Conservation (phyloP, 2,888 invertebrate species). For the Willowsia nigromaculata region DNA sequence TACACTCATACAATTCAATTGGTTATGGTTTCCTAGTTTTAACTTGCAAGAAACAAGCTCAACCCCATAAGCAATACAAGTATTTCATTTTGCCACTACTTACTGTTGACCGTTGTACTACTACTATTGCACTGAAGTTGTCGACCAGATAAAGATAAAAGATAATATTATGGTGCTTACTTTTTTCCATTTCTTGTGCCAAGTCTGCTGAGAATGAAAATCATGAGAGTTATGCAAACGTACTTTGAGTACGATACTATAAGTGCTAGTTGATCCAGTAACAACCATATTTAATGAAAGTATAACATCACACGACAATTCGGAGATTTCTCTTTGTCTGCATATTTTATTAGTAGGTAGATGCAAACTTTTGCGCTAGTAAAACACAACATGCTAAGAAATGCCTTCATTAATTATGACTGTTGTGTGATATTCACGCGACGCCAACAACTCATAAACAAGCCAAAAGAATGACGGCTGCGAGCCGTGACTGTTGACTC, state of each 20-base stretch:
- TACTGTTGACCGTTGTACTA: background rate
- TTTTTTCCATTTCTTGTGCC: background rate
- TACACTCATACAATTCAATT: background rate
- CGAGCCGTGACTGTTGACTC: background rate
- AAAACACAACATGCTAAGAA: background rate
- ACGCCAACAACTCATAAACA: conserved; percentile 34
- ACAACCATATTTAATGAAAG: conserved; percentile 6
- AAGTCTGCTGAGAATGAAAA: no score
- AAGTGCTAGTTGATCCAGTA: background rate
- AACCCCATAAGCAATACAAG: background rate
- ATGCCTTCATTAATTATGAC: conserved; percentile 43
- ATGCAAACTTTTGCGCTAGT: background rate
- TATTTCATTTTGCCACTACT: conserved; percentile 1
- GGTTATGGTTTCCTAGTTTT: background rate
- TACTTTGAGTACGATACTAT: background rate
- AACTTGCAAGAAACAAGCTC: background rate
- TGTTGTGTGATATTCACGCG: conserved; percentile 52
- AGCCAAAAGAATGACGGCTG: background rate
- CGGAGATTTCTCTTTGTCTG: background rate
- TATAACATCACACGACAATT: background rate
- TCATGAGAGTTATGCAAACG: background rate
- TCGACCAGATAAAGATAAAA: background rate
- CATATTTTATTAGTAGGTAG: background rate
- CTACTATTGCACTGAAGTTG: background rate
- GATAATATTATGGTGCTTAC: background rate